A percentile compares a stretch with the other conserved stretches of the same genome.
Conservation (phyloP, 1,140 invertebrate genomes). For the Hycleus cichorii region DNA sequence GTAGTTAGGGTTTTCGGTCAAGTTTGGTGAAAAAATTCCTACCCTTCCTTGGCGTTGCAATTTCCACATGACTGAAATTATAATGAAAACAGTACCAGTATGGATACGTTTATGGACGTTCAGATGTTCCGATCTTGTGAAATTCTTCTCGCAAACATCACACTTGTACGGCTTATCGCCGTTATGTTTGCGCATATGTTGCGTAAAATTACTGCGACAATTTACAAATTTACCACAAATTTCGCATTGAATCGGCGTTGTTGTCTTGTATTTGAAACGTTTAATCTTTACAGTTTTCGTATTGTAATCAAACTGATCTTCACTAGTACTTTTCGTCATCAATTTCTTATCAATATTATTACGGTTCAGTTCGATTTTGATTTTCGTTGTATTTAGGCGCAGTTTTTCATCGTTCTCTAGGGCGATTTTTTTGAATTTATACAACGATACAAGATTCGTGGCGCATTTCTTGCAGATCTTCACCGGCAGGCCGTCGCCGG, state of each 20-base stretch:
- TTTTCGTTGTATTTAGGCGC: background rate
- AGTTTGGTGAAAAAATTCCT: no score
- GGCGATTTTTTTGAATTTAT: constrained; percentile 28
- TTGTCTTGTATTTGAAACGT: constrained; percentile 2
- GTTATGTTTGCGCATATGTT: constrained; percentile 37
- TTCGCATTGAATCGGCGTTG: constrained; percentile 19
- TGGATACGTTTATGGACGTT: constrained; percentile 48
- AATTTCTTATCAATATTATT: background rate
- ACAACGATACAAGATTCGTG: constrained; percentile 25
- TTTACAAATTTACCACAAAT: constrained; percentile 25
- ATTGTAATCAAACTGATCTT: background rate
- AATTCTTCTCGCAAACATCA: constrained; percentile 49
- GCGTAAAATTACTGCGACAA: constrained; percentile 21
- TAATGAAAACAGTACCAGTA: constrained; percentile 37
- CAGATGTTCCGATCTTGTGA: constrained; percentile 48
- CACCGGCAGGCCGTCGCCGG: constrained; percentile 25
- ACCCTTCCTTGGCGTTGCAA: no score
- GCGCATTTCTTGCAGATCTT: constrained; percentile 32
- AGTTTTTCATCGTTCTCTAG: constrained; percentile 24
- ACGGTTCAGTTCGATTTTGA: background rate
- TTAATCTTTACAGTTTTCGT: background rate
- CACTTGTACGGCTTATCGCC: constrained; percentile 55
- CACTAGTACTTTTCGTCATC: background rate
- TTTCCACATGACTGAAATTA: no score
- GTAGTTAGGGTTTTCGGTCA: no score